A percentile compares a stretch with the other conserved stretches of the same genome.
phyloP scores from a whole-genome alignment of 2,113 vertebrate species.

The Ptilonorhynchus violaceus region DNA sequence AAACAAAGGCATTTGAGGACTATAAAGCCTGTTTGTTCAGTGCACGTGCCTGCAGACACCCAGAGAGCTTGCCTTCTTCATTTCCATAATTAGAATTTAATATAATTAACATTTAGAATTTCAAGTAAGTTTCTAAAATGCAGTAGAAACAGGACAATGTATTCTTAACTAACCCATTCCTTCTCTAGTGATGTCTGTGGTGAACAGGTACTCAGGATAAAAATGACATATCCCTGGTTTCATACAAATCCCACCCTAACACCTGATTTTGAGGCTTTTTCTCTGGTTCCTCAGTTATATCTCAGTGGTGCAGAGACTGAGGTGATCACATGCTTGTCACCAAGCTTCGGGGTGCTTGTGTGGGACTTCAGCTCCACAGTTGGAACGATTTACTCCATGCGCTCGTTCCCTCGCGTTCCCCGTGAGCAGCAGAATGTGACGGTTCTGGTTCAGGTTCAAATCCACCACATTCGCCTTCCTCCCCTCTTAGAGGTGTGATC shows the following conservation, averaged over 20 bases:
- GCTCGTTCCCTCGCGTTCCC: not conserved
- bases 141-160: not conserved
- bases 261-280: not conserved
- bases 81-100: not conserved
- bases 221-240: not conserved
- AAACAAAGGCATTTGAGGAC: conserved; percentile 11
- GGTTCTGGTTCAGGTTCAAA: not conserved
- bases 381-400: not conserved
- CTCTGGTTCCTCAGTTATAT: not conserved
- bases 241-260: not conserved
- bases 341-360: not conserved
- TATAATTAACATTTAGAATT: not conserved
- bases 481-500: fast-evolving
- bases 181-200: not conserved
- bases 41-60: not conserved
- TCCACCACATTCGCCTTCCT: not conserved
- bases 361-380: not conserved
- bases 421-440: not conserved
- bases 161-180: not conserved
- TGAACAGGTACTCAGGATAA: not conserved
- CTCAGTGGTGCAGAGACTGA: not conserved
- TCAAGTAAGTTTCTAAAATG: not conserved
- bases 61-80: not conserved
- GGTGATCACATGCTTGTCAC: not conserved
- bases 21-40: not conserved